Conservation (phyloP, 2,888 invertebrate genomes). For the Noctua janthina region DNA sequence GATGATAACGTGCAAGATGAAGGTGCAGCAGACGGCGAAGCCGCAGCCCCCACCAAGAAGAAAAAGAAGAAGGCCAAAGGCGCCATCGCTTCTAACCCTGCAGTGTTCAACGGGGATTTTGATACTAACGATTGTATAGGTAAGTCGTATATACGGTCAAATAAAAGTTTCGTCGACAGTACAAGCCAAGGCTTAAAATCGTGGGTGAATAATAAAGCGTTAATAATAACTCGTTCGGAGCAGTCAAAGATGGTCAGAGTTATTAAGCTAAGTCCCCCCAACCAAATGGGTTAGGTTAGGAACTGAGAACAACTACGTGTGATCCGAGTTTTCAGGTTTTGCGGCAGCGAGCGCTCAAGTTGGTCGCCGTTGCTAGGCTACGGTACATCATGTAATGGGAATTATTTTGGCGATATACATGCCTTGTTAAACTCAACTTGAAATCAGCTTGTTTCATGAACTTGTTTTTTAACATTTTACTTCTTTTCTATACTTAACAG, state of each 20-base stretch:
- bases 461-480: background rate
- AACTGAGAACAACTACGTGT: background rate
- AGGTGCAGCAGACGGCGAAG: slow-evolving; percentile 77
- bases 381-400: background rate
- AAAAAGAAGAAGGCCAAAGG: slow-evolving; percentile 85
- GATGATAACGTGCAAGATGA: slow-evolving; percentile 83
- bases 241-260: background rate
- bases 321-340: background rate
- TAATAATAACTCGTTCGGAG: background rate
- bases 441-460: background rate
- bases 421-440: background rate
- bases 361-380: background rate
- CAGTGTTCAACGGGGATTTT: slow-evolving; percentile 85
- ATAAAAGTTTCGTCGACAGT: background rate
- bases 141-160: slow-evolving; percentile 51
- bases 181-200: background rate
- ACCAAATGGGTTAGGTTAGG: background rate
- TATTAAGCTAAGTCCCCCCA: background rate
- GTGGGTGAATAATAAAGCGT: background rate
- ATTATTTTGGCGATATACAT: background rate
- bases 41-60: slow-evolving; percentile 76
- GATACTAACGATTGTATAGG: slow-evolving; percentile 86
- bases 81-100: slow-evolving; percentile 83
- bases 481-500: slow-evolving; percentile 71
- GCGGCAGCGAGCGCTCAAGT: background rate